Evolutionary conservation across 2,113 vertebrate species (phyloP), one percentile per base, ranked within the genome.

Genomic region (Empidonax traillii): DNA sequence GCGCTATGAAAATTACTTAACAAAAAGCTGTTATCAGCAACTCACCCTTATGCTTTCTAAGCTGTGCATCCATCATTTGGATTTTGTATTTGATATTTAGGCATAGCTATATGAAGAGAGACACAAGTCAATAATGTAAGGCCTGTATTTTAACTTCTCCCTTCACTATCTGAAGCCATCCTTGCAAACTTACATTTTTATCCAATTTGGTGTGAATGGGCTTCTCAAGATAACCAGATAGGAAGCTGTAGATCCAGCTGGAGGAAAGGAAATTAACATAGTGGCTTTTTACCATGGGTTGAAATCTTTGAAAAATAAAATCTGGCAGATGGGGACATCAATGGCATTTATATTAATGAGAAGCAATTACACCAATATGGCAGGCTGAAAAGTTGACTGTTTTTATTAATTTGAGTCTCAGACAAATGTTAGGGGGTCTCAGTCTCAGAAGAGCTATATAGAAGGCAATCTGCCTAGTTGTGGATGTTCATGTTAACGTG

Each of bases 181-280:
- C 83, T 79, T 68, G 46, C 75, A 94, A 85, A 93, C 96, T 97
- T 89, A 98, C 96, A 92, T 90, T 95, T 90, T 94, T 72, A 93
- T 97, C 85, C 92, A 98, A n/a, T 66, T 94, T 92, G 71, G 62
- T 94, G 20, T 90, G 86, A 94, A 98, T 92, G 52, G 81, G 87
- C 63, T 97, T 96, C 91, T 98, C 94, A 91, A 98, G 90, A 69
- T 93, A 96, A 78, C 93, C 96, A 77, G 95, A 66, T 1, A 98
- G 96, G 56, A 97, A 93, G 55, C 90, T 97, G 85, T 97, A 97
- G 61, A 97, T 93, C 84, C 95, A 95, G 79, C 97, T 98, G 82
- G 39, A 44, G 51, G 47, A 85, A 92, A 85, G 25, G 7, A 88
- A 63, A 76, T 10, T 7, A 43, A 79, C 53, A 63, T 17, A 56